Evolutionary conservation across 2,797 vertebrate species (phyloP).

Genomic region (Fratercula arctica): DNA sequence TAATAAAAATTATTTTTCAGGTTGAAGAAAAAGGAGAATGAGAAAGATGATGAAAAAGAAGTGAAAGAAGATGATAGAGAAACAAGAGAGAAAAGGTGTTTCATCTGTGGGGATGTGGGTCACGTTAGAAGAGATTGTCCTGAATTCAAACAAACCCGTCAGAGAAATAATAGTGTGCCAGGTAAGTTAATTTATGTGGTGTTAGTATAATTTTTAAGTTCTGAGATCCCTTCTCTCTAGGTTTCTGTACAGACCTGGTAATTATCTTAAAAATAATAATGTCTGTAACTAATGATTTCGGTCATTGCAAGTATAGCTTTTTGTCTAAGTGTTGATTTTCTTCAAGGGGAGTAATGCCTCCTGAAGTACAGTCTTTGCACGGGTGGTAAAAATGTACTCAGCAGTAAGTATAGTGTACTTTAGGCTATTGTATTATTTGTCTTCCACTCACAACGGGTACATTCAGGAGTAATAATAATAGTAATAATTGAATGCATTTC

Average conservation of each 20-base stretch:
- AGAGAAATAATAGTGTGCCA: conserved; percentile 80
- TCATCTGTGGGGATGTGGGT: conserved; percentile 94
- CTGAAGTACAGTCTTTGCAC: neutral
- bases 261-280: neutral
- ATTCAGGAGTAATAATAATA: neutral
- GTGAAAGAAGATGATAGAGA: conserved; percentile 92
- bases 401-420: neutral
- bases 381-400: neutral
- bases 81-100: conserved; percentile 92
- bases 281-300: neutral
- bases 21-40: conserved; percentile 94
- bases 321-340: neutral
- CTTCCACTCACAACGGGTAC: neutral
- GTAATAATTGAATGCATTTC: conserved; percentile 25
- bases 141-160: conserved; percentile 91
- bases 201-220: neutral
- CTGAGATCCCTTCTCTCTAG: neutral
- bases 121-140: conserved; percentile 96
- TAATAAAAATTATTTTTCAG: conserved; percentile 75
- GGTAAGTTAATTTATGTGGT: conserved; percentile 60
- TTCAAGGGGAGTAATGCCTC: neutral
- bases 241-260: neutral
- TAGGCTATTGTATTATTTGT: neutral
- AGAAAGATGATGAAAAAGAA: conserved; percentile 93
- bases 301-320: neutral